Evolutionary conservation across 2,797 vertebrate genomes (phyloP), one percentile per base, ranked within the genome.

Genomic region (Muscicapa striata): DNA sequence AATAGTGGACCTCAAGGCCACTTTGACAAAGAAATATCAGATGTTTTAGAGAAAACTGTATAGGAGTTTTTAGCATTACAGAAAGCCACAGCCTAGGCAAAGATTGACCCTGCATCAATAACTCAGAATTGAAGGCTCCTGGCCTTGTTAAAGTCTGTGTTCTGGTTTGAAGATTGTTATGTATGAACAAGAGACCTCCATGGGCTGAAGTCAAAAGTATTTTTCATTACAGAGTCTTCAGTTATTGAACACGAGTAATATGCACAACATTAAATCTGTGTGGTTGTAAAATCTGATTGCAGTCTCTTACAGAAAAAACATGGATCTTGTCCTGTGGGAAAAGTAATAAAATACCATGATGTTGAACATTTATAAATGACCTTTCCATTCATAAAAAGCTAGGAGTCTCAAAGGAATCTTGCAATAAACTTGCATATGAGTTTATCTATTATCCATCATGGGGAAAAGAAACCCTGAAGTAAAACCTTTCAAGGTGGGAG

Each of bases 341-440:
- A 97, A 96, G 85, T 55, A 96, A 91, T 77, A 93, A 91, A 89
- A 93, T 46, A 87, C 84, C 96, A 85, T 46, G 19, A 91, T 29
- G 90, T n/a, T 84, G 90, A 93, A 70, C 77, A 89, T 95, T 96
- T 95, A 96, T 84, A 96, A 97, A 97, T 87, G 57, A 96, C 83
- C 91, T 95, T 96, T 97, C 83, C 94, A 97, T 97, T 97, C 96
- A 97, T 81, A 94, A 97, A 97, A 97, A 97, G 40, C 78, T 72
- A 87, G 38, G 6, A 36, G 84, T 93, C 96, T 97, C 96, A 69
- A 59, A 95, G 93, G 96, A 97, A 87, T 77, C 55, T 87, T 89
- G 78, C 67, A 89, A 89, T 94, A 96, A 97, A 66, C 68, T 80
- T 96, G 89, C 68, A 89, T 93, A 93, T 80, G 80, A 96, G 29